Percentiles rank a stretch among this genome's conserved stretches.
phyloP scores from a whole-genome alignment of 2,888 invertebrate genomes.

The Onchidella celtica region DNA sequence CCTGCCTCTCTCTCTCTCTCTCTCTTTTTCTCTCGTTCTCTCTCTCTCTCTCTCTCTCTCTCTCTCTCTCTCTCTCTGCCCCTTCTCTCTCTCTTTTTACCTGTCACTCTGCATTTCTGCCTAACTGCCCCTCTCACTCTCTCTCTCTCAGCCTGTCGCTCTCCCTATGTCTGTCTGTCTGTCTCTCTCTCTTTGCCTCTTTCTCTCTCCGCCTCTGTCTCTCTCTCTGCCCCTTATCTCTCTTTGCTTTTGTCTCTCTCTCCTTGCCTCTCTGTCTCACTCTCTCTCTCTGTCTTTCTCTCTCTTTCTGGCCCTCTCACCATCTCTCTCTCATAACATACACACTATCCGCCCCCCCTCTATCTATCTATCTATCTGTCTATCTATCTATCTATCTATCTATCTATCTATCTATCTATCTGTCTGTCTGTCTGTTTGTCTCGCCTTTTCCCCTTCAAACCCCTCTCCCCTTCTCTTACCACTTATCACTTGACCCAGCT shows the following conservation, averaged over 20 bases:
- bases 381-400: no score
- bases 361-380: no score
- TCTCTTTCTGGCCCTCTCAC: not conserved
- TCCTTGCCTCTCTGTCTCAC: not conserved
- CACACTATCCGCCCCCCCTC: not conserved
- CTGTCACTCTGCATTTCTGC: not conserved
- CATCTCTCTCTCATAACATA: not conserved
- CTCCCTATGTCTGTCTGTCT: not conserved
- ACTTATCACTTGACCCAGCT: no score
- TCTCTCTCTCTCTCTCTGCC: no score
- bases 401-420: no score
- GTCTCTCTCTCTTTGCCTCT: not conserved
- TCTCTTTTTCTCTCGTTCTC: no score
- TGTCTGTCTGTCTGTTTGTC: no score
- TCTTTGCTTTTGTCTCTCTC: not conserved
- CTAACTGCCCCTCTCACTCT: not conserved
- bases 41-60: no score
- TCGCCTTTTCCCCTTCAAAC: no score
- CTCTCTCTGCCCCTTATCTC: not conserved
- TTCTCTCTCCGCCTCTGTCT: conserved; percentile 1
- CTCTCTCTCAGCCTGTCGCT: not conserved
- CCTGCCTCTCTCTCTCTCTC: no score
- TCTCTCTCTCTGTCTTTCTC: not conserved
- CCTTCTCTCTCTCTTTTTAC: not conserved
- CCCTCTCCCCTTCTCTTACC: no score